Base-by-base conservation (phyloP, 2,797 vertebrate species). In the Spinus olivaceus region DNA sequence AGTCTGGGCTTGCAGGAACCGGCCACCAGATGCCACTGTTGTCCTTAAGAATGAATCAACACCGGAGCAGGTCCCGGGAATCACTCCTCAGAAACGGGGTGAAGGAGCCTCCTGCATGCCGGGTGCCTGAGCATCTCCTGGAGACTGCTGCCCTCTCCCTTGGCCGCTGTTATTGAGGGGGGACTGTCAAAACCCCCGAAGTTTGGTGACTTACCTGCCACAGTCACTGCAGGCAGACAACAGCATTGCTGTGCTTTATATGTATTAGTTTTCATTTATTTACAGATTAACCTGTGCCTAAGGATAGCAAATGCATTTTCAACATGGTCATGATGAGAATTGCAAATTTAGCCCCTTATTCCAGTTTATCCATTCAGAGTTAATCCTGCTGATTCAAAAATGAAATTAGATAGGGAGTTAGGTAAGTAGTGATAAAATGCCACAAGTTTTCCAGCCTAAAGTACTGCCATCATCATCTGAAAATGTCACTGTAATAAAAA, bases 11-110 rank as follows among this genome's bases (percentile, higher is more conserved):
- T 96, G 63, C 95, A 50, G 81, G n/a, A 51, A 84, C 4, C 5
- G 35, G 57, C 86, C 96, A 80, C 63, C 86, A 97, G 97, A 47
- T 95, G 96, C 22, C 96, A 95, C 86, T 94, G 33, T 96, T 89
- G 80, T 28, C 57, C 79, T 42, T 33, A 22, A 46, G 46, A 77
- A 91, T 19, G 44, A 46, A 0, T 54, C 6, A 2, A 7, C 21
- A 0, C 7, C 0, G 4, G 12, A 3, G 20, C 21, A 6, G 35
- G 8, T 6, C 46, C 2, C 6, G 6, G 44, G 24, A 63, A n/a
- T 9, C 2, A 0, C 35, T 24, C 4, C 50, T 47, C 21, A 3
- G 65, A 9, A 56, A 18, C 3, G 10, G 13, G 6, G 0, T 17
- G 60, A 37, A 57, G 69, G 37, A 89, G 42, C 28, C 14, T 39